Percentiles rank a stretch among this genome's conserved stretches.
These are phyloP conservation scores for Planiliza haematocheilus DNA, from an alignment of 2,113 vertebrate genomes.

Conservation along the genomic window DNA sequence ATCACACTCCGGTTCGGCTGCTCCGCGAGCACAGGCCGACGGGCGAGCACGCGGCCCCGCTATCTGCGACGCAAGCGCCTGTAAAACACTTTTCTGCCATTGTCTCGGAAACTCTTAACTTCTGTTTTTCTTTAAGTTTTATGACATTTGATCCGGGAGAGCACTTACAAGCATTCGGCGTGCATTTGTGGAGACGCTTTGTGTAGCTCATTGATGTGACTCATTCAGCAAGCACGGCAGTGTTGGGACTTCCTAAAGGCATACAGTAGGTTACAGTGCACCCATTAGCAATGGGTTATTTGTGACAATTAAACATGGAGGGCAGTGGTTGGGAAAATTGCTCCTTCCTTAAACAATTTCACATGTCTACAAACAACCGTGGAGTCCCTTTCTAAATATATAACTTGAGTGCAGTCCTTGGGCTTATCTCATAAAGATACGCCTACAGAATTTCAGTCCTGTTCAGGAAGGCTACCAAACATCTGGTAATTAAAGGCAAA, in stretches of 20 bases:
- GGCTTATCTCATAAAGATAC: background rate
- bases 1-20: constrained; percentile 41
- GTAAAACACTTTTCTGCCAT: constrained; percentile 40
- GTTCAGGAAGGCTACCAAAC: no score
- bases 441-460: background rate
- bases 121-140: constrained; percentile 29
- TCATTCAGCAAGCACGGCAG: constrained; percentile 13
- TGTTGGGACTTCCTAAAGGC: constrained; percentile 40
- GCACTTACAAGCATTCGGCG: background rate
- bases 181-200: constrained; percentile 27
- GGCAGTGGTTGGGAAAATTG: constrained; percentile 33
- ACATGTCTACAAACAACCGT: background rate
- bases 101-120: constrained; percentile 36
- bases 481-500: no score
- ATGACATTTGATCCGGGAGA: constrained; percentile 9
- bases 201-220: constrained; percentile 29
- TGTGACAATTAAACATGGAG: constrained; percentile 52
- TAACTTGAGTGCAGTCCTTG: background rate
- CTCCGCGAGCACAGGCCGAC: constrained; percentile 11
- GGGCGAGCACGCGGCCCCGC: constrained; percentile 31
- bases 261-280: constrained; percentile 48
- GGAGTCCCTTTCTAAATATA: constrained; percentile 11
- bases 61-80: constrained; percentile 38
- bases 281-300: constrained; percentile 56
- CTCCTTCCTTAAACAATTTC: constrained; percentile 22